Conservation (phyloP, 2,113 vertebrate genomes). For the Entosphenus tridentatus region DNA sequence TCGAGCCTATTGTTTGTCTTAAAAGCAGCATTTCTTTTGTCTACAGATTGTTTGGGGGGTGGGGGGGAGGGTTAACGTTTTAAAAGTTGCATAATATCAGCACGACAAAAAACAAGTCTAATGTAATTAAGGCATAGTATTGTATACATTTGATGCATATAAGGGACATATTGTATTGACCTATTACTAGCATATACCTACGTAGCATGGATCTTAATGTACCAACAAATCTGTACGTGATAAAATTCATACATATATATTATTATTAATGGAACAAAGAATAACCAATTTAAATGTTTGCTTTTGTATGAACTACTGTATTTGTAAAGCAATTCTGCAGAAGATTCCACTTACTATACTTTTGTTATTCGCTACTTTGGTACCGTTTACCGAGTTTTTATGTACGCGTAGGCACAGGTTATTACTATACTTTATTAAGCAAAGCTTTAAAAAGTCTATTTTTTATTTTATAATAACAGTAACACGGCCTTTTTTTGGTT, state of each 20-base stretch:
- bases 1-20: neutral
- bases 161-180: neutral
- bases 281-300: neutral
- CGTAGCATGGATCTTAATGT: slow-evolving; percentile 4
- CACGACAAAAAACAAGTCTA: neutral
- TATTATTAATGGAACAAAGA: slow-evolving; percentile 4
- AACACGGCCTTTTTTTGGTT: neutral
- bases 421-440: slow-evolving; percentile 7
- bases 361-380: slow-evolving; percentile 2
- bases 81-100: neutral
- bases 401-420: slow-evolving; percentile 1
- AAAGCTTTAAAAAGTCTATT: neutral
- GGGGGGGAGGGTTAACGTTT: neutral
- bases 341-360: slow-evolving; percentile 3
- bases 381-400: slow-evolving; percentile 1
- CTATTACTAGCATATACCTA: neutral
- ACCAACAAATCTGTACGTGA: neutral
- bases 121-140: neutral
- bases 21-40: neutral
- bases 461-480: slow-evolving; percentile 5
- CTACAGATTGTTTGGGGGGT: neutral
- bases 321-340: neutral
- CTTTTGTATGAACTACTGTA: neutral
- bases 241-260: neutral
- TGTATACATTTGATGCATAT: neutral